These are phyloP conservation scores for Zootoca vivipara DNA, from an alignment of 2,113 vertebrate genomes.

Conservation along the genomic window DNA sequence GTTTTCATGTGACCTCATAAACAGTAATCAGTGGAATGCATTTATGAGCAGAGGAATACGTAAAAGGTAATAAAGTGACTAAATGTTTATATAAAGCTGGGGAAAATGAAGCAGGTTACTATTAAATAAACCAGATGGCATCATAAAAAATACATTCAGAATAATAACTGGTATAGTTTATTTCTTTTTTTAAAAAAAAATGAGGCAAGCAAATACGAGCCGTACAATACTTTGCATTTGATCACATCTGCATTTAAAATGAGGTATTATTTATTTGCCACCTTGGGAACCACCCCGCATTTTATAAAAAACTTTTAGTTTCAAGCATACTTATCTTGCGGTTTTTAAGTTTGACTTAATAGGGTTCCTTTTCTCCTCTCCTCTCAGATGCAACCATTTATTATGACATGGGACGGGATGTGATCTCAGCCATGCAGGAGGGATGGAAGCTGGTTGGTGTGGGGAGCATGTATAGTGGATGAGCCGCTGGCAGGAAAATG, in stretches of 20 bases:
- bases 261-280: slow-evolving; percentile 6
- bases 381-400: neutral
- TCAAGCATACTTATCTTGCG: neutral
- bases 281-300: neutral
- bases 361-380: neutral
- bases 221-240: neutral
- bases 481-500: neutral
- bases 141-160: slow-evolving; percentile 38
- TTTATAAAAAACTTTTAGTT: neutral
- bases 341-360: neutral
- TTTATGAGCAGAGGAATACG: neutral
- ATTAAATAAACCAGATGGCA: slow-evolving; percentile 50
- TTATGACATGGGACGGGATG: neutral
- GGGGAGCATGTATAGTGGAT: neutral
- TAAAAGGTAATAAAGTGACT: slow-evolving; percentile 34
- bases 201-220: slow-evolving; percentile 11
- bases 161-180: neutral
- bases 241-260: slow-evolving; percentile 1
- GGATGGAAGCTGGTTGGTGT: neutral
- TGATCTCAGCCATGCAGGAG: neutral
- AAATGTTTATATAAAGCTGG: slow-evolving; percentile 28
- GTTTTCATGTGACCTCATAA: slow-evolving; percentile 43
- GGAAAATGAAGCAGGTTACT: slow-evolving; percentile 33
- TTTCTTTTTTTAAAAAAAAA: neutral
- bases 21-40: slow-evolving; percentile 30